Conservation (phyloP, 2,797 vertebrate species). For the Todus mexicanus region DNA sequence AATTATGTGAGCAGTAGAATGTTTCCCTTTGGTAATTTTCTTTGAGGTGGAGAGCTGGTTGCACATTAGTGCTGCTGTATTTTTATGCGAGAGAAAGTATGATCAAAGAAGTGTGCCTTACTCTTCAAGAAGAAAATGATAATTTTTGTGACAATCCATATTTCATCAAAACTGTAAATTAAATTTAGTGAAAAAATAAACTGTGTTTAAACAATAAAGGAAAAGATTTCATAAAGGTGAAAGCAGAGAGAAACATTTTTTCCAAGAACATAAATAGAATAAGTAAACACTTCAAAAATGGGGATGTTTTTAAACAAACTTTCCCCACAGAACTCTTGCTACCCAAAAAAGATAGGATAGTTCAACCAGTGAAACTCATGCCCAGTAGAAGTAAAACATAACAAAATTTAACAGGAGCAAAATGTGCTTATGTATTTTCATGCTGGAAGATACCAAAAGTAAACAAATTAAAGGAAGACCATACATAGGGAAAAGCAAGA, state of each 20-base stretch:
- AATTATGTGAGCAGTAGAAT: background rate
- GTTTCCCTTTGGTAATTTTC: background rate
- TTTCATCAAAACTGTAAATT: background rate
- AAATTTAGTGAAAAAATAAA: background rate
- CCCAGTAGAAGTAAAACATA: background rate
- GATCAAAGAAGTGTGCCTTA: background rate
- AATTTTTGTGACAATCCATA: background rate
- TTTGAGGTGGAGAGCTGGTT: background rate
- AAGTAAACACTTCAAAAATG: background rate
- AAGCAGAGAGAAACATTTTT: background rate
- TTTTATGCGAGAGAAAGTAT: background rate
- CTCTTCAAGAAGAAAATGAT: background rate
- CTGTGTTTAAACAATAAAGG: background rate
- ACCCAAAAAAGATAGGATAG: background rate
- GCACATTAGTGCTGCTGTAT: background rate
- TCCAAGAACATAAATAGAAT: background rate
- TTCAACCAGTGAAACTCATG: background rate
- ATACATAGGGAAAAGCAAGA: background rate
- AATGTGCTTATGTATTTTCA: background rate
- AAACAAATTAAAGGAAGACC: background rate
- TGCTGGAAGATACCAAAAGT: background rate
- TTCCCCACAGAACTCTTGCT: background rate
- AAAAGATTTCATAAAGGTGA: background rate
- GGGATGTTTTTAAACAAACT: background rate
- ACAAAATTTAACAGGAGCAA: background rate